Evolutionary conservation across 2,113 vertebrate genomes (phyloP).

Genomic region (Gnathonemus longibarbis): DNA sequence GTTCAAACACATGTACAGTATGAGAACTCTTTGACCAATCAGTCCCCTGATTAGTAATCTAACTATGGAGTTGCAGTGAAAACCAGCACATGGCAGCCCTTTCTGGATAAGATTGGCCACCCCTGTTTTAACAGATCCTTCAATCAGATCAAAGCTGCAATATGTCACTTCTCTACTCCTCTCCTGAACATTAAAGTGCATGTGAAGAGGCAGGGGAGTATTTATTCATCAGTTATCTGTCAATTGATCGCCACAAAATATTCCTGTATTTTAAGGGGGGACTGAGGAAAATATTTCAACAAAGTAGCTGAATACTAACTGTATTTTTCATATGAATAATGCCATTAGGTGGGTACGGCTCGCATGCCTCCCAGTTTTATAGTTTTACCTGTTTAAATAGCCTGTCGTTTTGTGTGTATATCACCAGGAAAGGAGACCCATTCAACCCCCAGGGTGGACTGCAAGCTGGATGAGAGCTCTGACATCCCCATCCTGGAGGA

Average conservation of each 20-base stretch:
- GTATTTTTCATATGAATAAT: not conserved
- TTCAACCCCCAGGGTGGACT: conserved; percentile 60
- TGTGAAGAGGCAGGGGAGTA: too few relatives aligned
- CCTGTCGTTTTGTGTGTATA: conserved; percentile 26
- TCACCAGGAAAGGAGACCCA: conserved; percentile 73
- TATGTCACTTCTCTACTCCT: not conserved
- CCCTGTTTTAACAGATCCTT: not conserved
- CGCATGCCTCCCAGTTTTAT: not conserved
- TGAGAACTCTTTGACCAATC: not conserved
- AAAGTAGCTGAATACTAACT: not conserved
- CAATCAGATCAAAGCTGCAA: not conserved
- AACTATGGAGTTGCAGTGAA: not conserved
- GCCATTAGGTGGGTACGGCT: not conserved
- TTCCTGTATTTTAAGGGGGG: not conserved
- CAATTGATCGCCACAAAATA: not conserved
- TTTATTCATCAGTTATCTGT: not conserved
- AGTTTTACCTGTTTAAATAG: not conserved
- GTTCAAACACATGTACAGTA: not conserved
- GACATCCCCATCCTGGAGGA: conserved; percentile 88
- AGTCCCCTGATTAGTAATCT: not conserved
- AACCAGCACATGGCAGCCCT: not conserved
- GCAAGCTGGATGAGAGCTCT: conserved; percentile 74
- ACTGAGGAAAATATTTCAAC: not conserved
- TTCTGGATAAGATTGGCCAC: not conserved
- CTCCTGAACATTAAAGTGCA: not conserved